Evolutionary conservation across 53 echinoderm and acorn worm species (phyloP).

Genomic region (Echinometra lucunter): DNA sequence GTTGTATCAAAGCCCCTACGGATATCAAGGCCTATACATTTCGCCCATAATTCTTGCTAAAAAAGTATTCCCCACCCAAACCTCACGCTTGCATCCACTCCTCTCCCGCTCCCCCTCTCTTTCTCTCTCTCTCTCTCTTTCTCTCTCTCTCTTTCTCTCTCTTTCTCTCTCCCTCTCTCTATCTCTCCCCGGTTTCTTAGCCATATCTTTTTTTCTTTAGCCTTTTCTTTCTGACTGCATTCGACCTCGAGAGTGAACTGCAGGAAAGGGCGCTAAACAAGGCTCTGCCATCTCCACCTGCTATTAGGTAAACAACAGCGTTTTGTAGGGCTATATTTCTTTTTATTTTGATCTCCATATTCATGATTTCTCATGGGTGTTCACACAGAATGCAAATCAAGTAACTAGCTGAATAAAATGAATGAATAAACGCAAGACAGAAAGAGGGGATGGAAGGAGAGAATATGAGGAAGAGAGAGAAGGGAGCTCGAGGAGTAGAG

Average conservation of each 20-base stretch:
- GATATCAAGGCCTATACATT: background rate
- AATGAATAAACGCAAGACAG: background rate
- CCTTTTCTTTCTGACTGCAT: background rate
- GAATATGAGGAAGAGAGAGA: background rate
- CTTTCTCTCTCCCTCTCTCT: background rate
- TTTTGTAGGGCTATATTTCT: background rate
- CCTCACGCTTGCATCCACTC: too few species aligned
- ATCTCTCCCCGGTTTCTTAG: background rate
- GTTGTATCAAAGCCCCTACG: constrained; percentile 9
- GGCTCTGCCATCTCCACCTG: background rate
- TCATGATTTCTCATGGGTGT: background rate
- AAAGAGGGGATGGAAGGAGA: too few species aligned
- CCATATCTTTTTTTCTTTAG: background rate
- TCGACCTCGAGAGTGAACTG: background rate
- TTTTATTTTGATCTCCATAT: background rate
- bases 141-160: background rate
- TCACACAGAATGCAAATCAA: background rate
- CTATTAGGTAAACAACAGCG: background rate
- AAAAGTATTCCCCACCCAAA: background rate
- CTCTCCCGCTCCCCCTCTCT: background rate
- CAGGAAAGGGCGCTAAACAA: background rate
- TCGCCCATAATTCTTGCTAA: background rate
- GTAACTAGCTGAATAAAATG: background rate
- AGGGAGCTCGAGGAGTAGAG: background rate
- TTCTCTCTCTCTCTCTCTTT: background rate